Evolutionary conservation across 1,140 invertebrate genomes (phyloP), one percentile per base, ranked within the genome.

Genomic region (Heliconius melpomene): DNA sequence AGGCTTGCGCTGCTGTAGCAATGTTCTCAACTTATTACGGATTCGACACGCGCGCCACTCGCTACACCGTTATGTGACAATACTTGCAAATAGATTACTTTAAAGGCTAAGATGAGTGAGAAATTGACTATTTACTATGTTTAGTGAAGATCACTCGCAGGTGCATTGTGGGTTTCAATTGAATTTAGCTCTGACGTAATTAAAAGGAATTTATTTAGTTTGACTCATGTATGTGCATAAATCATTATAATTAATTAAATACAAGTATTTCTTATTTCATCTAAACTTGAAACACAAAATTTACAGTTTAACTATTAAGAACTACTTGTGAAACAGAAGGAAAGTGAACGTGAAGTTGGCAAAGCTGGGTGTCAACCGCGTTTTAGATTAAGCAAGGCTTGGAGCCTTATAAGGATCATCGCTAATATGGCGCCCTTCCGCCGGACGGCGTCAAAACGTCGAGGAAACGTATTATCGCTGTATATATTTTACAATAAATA

Each of bases 1-100:
- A 80, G 78, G 79, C 83, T 83, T 81, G 80, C 87, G 26, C 60
- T 16, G 85, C 90, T 90, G 85, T 50, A 88, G 90, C 84, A 75
- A 79, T 84, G 88, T 87, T 88, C 57, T 71, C 82, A 79, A 82
- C 82, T 85, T 86, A 91, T 93, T 91, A 90, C 83, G 78, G 86
- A 93, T 93, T 93, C 92, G 92, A 88, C 86, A 88, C 90, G 86
- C 91, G 88, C 86, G 82, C 81, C 81, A 79, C 81, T 81, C 83
- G 87, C 82, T 83, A 84, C 86, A 89, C 87, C 84, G 87, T 84
- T 86, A 88, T 88, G 89, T 89, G 89, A 89, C 89, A 90, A 88
- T 84, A 86, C 86, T 89, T 78, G 83, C 82, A 86, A 88, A 87
- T 81, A 84, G 80, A 83, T 83, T 81, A 79, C 81, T 82, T 83